Percentiles rank a stretch among this genome's conserved stretches.
These are phyloP conservation scores for Lomographa bimaculata DNA, from an alignment of 2,888 invertebrate genomes.

Conservation along the genomic window DNA sequence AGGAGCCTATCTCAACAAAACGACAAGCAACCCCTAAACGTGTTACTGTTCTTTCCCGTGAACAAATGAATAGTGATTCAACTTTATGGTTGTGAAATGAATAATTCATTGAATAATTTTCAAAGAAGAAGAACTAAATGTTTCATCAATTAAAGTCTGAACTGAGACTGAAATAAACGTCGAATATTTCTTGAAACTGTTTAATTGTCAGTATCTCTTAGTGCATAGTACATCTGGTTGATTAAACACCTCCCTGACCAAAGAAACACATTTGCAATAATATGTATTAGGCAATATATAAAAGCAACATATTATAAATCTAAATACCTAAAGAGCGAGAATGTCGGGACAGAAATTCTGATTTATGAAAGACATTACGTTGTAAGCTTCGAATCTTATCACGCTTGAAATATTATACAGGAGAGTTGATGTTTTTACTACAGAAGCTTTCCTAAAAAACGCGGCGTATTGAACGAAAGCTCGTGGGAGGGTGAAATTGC, in stretches of 20 bases:
- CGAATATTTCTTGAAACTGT: constrained; percentile 10
- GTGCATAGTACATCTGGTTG: constrained; percentile 9
- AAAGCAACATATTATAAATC: constrained; percentile 9
- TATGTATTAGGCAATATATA: constrained; percentile 7
- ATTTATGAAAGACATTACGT: constrained; percentile 22
- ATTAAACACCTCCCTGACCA: constrained; percentile 7
- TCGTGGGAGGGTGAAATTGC: constrained; percentile 47
- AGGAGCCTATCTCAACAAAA: no score
- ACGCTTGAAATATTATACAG: constrained; percentile 27
- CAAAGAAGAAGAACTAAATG: no score
- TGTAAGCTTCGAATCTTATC: constrained; percentile 17
- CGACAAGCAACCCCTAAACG: no score
- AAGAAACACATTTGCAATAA: constrained; percentile 10
- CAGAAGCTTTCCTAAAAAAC: constrained; percentile 33
- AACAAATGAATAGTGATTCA: no score
- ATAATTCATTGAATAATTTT: no score
- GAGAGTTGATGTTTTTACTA: constrained; percentile 28
- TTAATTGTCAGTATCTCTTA: constrained; percentile 11
- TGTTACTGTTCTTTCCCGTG: no score
- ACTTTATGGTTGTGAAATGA: no score
- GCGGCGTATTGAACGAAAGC: constrained; percentile 30
- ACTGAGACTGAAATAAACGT: no score
- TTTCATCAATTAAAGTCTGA: constrained; percentile 5
- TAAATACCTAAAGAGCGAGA: constrained; percentile 3
- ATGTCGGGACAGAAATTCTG: constrained; percentile 11